Evolutionary conservation across 2,113 vertebrate species (phyloP).

Genomic region (Diadophis punctatus): DNA sequence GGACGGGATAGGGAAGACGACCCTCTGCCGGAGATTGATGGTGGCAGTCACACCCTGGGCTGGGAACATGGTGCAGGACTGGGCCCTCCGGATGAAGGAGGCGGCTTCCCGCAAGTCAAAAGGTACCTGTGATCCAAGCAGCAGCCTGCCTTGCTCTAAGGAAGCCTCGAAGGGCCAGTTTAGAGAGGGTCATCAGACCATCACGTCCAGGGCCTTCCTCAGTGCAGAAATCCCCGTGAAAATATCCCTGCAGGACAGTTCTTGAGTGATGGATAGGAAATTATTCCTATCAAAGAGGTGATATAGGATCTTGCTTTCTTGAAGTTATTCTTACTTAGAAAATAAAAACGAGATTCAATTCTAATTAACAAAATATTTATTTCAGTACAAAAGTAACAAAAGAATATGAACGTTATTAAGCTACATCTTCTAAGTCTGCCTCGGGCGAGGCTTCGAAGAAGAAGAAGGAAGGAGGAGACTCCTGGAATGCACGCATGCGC

Average conservation of each 20-base stretch:
- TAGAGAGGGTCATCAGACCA: not conserved
- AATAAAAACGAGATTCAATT: too few relatives aligned
- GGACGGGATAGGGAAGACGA: slow-evolving; percentile 5
- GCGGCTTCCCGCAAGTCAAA: slow-evolving; percentile 22
- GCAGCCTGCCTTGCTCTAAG: not conserved
- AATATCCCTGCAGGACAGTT: not conserved
- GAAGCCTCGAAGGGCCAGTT: not conserved
- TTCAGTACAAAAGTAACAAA: too few relatives aligned
- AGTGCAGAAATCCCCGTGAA: not conserved
- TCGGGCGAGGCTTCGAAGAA: too few relatives aligned
- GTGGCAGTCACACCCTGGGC: slow-evolving; percentile 80
- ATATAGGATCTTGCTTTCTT: too few relatives aligned
- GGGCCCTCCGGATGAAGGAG: not conserved
- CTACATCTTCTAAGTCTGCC: too few relatives aligned
- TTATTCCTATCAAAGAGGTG: too few relatives aligned
- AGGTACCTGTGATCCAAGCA: slow-evolving; percentile 57
- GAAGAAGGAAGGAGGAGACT: too few relatives aligned
- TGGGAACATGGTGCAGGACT: slow-evolving; percentile 71
- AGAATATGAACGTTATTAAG: too few relatives aligned
- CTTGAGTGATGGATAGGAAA: too few relatives aligned
- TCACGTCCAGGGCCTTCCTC: not conserved
- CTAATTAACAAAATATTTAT: too few relatives aligned
- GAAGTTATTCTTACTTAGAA: too few relatives aligned
- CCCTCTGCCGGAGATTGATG: slow-evolving; percentile 67
- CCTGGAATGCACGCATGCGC: too few relatives aligned